phyloP scores from a whole-genome alignment of 2,113 vertebrate genomes.

The Peromyscus californicus region DNA sequence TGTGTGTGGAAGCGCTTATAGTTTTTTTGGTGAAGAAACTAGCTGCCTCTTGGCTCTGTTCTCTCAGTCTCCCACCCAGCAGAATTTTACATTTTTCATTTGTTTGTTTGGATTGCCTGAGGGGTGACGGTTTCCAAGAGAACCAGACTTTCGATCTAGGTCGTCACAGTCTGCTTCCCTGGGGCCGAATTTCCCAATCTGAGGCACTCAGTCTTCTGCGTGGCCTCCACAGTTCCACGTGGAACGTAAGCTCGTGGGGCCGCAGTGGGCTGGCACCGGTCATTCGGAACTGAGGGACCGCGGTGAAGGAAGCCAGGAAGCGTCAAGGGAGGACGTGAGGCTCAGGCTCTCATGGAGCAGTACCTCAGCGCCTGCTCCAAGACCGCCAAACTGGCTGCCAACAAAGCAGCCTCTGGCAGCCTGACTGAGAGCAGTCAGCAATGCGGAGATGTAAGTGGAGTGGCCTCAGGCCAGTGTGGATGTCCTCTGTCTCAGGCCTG shows the following conservation, averaged over 20 bases:
- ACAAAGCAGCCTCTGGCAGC: conserved; percentile 27
- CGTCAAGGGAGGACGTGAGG: neutral
- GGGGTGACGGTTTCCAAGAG: neutral
- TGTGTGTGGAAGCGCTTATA: neutral
- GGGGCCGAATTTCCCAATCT: neutral
- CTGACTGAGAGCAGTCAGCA: neutral
- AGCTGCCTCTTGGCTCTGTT: neutral
- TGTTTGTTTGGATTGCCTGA: neutral
- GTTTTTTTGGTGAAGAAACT: neutral
- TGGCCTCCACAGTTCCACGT: neutral
- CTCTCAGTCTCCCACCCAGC: neutral
- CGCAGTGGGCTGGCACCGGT: neutral
- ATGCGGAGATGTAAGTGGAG: conserved; percentile 69
- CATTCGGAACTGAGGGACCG: neutral
- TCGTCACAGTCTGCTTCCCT: neutral
- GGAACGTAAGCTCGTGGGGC: neutral
- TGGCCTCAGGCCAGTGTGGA: neutral
- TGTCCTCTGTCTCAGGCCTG: neutral
- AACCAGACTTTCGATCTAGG: neutral
- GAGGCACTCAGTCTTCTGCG: neutral
- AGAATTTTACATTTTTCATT: neutral
- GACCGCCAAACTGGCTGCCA: neutral
- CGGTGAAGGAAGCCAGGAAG: neutral
- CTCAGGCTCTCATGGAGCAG: conserved; percentile 57
- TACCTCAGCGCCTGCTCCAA: conserved; percentile 79